Conservation (phyloP, 2,888 invertebrate genomes). For the Sarcophaga caerulescens region DNA sequence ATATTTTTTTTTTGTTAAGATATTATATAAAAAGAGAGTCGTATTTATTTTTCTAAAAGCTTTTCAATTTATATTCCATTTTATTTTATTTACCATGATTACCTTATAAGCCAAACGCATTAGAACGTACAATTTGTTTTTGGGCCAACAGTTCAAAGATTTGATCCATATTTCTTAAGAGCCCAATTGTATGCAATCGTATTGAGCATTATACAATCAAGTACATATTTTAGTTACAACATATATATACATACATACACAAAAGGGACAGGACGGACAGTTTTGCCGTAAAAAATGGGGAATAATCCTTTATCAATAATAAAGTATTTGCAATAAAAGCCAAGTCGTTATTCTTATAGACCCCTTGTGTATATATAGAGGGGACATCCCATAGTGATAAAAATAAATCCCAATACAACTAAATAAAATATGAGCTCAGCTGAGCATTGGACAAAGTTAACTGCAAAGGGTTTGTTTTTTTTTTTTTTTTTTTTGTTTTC, state of each 20-base stretch:
- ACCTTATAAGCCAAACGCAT: neutral
- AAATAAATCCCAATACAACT: conserved; percentile 63
- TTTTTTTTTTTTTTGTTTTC: neutral
- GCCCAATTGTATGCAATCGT: conserved; percentile 30
- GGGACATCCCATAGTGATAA: conserved; percentile 52
- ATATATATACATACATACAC: neutral
- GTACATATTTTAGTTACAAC: neutral
- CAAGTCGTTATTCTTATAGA: neutral
- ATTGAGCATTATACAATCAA: conserved; percentile 18
- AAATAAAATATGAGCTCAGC: conserved; percentile 67
- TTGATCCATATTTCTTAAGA: neutral
- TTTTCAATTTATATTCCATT: neutral
- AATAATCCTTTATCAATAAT: conserved; percentile 68
- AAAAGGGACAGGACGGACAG: neutral
- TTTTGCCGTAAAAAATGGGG: conserved; percentile 7
- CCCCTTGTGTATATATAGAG: neutral
- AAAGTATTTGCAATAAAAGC: conserved; percentile 65
- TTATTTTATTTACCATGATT: conserved; percentile 10
- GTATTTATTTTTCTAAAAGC: neutral
- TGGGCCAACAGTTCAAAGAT: conserved; percentile 11
- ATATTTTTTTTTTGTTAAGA: neutral
- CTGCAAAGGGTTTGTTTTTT: conserved; percentile 39
- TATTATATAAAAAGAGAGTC: neutral
- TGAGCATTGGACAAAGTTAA: conserved; percentile 34
- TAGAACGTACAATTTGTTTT: conserved; percentile 4